phyloP scores from a whole-genome alignment of 2,888 invertebrate species.

The Drosophila meridiana region DNA sequence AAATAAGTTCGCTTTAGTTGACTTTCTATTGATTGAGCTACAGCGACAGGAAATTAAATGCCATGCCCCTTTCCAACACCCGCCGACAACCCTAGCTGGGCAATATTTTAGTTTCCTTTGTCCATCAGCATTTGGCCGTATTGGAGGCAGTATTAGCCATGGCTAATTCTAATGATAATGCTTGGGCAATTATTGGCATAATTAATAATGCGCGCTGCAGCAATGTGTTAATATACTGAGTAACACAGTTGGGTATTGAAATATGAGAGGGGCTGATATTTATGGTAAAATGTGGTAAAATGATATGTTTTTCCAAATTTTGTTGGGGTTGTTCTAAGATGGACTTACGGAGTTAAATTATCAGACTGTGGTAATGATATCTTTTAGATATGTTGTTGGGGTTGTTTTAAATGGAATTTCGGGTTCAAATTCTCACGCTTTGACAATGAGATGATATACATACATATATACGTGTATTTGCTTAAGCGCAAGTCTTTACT shows the following conservation, averaged over 20 bases:
- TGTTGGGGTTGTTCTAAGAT: not conserved
- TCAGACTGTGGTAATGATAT: not conserved
- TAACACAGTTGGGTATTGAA: not conserved
- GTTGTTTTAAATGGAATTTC: not conserved
- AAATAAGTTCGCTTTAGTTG: slow-evolving; percentile 64
- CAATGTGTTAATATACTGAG: slow-evolving; percentile 4
- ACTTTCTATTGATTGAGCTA: slow-evolving; percentile 60
- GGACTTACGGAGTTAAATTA: no score
- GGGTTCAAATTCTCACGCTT: not conserved
- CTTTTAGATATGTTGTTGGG: not conserved
- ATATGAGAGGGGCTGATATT: not conserved
- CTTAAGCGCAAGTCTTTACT: not conserved
- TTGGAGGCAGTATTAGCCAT: slow-evolving; percentile 29
- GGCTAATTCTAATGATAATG: slow-evolving; percentile 29
- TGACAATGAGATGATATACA: not conserved
- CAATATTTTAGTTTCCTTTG: slow-evolving; percentile 53
- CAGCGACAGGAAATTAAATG: slow-evolving; percentile 73
- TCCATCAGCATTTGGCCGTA: slow-evolving; percentile 30
- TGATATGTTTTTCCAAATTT: not conserved
- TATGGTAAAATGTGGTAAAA: not conserved
- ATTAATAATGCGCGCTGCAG: slow-evolving; percentile 19
- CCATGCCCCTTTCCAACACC: slow-evolving; percentile 24
- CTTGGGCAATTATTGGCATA: slow-evolving; percentile 29
- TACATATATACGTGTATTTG: not conserved
- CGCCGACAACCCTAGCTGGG: slow-evolving; percentile 13